These are phyloP conservation scores for Ornithorhynchus anatinus DNA, from an alignment of 2,113 vertebrate genomes.

Conservation along the genomic window DNA sequence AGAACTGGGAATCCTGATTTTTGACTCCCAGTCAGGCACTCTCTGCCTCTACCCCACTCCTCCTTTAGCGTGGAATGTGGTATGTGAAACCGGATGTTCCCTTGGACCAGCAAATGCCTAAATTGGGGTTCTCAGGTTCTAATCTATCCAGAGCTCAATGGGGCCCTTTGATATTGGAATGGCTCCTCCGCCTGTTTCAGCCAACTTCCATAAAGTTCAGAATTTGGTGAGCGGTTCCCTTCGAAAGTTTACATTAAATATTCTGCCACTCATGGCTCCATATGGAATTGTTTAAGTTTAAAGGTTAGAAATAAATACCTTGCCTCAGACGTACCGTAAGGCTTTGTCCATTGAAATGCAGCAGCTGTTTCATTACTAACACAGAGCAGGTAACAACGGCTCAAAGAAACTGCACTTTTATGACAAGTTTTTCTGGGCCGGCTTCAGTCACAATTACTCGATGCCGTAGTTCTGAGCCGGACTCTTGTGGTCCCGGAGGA, in stretches of 20 bases:
- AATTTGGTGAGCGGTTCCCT: slow-evolving; percentile 57
- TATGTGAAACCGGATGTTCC: not conserved
- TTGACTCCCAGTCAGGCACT: not conserved
- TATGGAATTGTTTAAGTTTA: slow-evolving; percentile 69
- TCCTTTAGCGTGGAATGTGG: not conserved
- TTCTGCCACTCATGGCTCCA: slow-evolving; percentile 62
- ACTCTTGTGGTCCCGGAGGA: too few species aligned
- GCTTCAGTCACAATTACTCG: not conserved
- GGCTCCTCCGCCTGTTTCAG: slow-evolving; percentile 25
- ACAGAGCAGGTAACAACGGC: slow-evolving; percentile 36
- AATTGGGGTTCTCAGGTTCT: not conserved
- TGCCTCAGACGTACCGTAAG: slow-evolving; percentile 55
- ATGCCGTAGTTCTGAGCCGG: not conserved
- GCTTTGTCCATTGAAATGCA: slow-evolving; percentile 47
- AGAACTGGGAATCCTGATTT: not conserved
- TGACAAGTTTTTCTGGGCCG: not conserved
- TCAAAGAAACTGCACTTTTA: slow-evolving; percentile 25
- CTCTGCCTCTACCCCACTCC: not conserved
- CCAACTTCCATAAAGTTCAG: slow-evolving; percentile 54
- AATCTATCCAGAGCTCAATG: not conserved
- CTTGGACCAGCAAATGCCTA: not conserved
- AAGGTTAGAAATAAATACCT: slow-evolving; percentile 47
- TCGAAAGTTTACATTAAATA: slow-evolving; percentile 67
- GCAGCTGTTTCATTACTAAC: slow-evolving; percentile 49
- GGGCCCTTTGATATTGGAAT: slow-evolving; percentile 11